Conservation (phyloP, 2,113 vertebrate genomes). For the Chlamydotis undulata region DNA sequence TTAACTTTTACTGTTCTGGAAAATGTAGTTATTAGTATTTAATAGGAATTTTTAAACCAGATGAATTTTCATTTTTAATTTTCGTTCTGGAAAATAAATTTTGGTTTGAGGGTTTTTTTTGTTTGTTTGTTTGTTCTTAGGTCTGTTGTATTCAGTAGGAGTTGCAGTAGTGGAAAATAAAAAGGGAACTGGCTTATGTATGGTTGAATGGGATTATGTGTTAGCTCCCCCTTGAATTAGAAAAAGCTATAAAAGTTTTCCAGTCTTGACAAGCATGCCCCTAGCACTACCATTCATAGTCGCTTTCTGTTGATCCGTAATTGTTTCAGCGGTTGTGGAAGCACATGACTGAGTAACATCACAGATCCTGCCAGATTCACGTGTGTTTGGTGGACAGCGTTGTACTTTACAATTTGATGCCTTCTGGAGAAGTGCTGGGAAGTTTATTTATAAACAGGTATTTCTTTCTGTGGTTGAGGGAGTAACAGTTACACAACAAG, state of each 20-base stretch:
- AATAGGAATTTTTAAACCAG: not conserved
- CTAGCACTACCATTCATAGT: not conserved
- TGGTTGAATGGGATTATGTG: not conserved
- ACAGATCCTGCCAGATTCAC: not conserved
- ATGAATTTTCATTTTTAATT: not conserved
- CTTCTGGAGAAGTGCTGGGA: not conserved
- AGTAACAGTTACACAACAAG: fast-evolving
- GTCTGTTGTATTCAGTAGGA: not conserved
- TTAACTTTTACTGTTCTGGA: not conserved
- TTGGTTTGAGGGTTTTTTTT: not conserved
- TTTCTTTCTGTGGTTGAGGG: not conserved
- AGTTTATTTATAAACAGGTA: not conserved
- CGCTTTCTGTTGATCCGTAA: not conserved
- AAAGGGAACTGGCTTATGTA: not conserved
- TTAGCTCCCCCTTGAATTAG: not conserved
- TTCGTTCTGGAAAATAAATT: not conserved
- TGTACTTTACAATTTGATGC: not conserved
- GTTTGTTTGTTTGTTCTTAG: not conserved
- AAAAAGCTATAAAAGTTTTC: not conserved
- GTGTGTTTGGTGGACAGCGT: not conserved
- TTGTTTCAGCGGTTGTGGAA: not conserved
- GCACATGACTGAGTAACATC: not conserved
- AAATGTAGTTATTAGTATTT: not conserved
- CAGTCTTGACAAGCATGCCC: fast-evolving
- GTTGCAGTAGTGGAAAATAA: not conserved